Percentiles rank a stretch among this genome's conserved stretches.
phyloP scores from a whole-genome alignment of 2,888 invertebrate species.

The Dasypogon diadema region DNA sequence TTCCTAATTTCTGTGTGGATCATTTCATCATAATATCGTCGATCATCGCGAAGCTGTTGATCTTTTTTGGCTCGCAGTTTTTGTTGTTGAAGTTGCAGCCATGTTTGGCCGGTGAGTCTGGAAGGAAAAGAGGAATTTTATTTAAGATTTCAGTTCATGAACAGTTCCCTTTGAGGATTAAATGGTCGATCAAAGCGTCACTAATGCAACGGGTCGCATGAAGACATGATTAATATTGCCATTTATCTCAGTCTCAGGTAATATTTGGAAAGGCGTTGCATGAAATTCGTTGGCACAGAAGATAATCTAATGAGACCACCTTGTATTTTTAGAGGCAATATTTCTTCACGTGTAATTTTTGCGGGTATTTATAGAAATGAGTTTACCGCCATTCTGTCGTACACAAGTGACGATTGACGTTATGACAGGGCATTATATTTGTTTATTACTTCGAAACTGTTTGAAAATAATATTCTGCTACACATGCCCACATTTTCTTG shows the following conservation, averaged over 20 bases:
- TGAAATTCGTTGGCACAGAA: conserved; percentile 20
- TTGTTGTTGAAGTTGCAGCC: conserved; percentile 86
- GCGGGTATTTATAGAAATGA: not conserved
- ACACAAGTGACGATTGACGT: not conserved
- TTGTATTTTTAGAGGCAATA: conserved; percentile 41
- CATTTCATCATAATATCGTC: conserved; percentile 76
- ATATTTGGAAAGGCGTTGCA: not conserved
- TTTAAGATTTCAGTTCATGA: not conserved
- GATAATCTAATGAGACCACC: not conserved
- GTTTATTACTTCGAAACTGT: too few relatives aligned
- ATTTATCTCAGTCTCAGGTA: conserved; percentile 23
- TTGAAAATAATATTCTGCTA: too few relatives aligned
- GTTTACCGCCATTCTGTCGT: not conserved
- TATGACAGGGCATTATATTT: not conserved
- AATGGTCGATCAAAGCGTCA: not conserved
- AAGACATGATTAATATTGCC: not conserved
- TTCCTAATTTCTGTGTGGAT: conserved; percentile 69
- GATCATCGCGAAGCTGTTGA: conserved; percentile 79
- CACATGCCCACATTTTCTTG: too few relatives aligned
- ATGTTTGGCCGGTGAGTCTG: conserved; percentile 74
- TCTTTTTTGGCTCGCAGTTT: conserved; percentile 83
- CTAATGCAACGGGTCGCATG: not conserved
- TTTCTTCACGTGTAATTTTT: conserved; percentile 12
- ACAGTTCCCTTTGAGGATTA: not conserved
- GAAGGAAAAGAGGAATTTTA: conserved; percentile 55